These are phyloP conservation scores for Oncorhynchus keta DNA, from an alignment of 2,113 vertebrate species.

Conservation along the genomic window DNA sequence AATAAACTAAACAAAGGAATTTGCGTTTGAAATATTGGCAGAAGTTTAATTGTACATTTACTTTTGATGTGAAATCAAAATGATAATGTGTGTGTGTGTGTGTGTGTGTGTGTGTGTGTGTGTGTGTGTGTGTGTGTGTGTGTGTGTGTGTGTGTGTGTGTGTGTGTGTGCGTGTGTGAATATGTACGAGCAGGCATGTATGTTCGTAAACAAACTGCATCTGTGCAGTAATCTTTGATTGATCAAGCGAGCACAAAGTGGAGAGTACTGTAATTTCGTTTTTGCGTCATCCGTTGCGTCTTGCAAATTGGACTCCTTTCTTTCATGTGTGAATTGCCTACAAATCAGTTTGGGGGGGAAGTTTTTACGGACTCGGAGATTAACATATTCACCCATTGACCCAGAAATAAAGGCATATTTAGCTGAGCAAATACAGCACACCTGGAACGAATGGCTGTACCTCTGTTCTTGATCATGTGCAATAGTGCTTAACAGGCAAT, in stretches of 20 bases:
- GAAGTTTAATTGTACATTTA: not conserved
- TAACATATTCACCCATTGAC: slow-evolving; percentile 20
- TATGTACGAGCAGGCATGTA: slow-evolving; percentile 10
- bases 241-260: slow-evolving; percentile 52
- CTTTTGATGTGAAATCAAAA: not conserved
- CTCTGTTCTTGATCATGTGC: slow-evolving; percentile 27
- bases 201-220: slow-evolving; percentile 38
- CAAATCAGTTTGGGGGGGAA: slow-evolving; percentile 48
- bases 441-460: slow-evolving; percentile 21
- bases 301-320: slow-evolving; percentile 55
- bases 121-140: not conserved
- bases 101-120: not conserved
- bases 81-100: no score
- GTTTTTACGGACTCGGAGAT: slow-evolving; percentile 34
- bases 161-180: slow-evolving; percentile 19
- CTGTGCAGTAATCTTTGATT: slow-evolving; percentile 50
- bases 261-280: slow-evolving; percentile 49
- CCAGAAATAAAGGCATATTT: slow-evolving; percentile 38
- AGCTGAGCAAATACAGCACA: slow-evolving; percentile 19
- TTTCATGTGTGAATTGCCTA: slow-evolving; percentile 55
- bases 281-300: slow-evolving; percentile 44
- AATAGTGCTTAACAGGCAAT: slow-evolving; percentile 21
- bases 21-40: not conserved
- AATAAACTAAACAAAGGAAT: not conserved
- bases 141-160: slow-evolving; percentile 16